Conservation (phyloP, 1,140 invertebrate species). For the Drosophila melanica region DNA sequence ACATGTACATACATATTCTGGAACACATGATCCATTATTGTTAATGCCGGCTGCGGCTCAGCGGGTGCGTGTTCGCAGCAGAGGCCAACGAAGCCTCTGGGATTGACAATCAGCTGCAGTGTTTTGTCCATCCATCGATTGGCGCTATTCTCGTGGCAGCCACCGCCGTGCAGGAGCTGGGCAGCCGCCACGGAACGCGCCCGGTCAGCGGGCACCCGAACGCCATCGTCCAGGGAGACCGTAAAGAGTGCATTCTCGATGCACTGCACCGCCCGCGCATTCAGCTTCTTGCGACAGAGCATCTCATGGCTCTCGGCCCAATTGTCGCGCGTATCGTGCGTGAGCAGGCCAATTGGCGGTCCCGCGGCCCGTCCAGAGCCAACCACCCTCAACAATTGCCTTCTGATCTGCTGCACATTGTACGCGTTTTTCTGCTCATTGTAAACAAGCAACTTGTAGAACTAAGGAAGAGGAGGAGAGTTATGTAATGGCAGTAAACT, state of each 20-base stretch:
- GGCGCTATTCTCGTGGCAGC: constrained; percentile 87
- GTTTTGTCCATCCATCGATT: constrained; percentile 97
- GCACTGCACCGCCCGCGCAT: constrained; percentile 86
- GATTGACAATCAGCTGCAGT: constrained; percentile 92
- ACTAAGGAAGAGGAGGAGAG: constrained; percentile 86
- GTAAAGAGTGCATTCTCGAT: constrained; percentile 93
- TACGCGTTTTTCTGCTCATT: constrained; percentile 84
- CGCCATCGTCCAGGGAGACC: constrained; percentile 90
- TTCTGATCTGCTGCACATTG: constrained; percentile 24
- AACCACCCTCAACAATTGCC: constrained; percentile 85
- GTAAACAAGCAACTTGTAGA: constrained; percentile 90
- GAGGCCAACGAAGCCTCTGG: constrained; percentile 92
- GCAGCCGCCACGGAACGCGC: constrained; percentile 85
- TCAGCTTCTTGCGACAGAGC: constrained; percentile 84
- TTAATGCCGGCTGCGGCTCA: constrained; percentile 94
- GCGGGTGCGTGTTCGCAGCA: constrained; percentile 97
- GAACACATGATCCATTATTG: constrained; percentile 91
- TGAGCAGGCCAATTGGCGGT: constrained; percentile 90
- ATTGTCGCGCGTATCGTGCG: constrained; percentile 91
- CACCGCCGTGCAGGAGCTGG: constrained; percentile 89
- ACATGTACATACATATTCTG: constrained; percentile 76
- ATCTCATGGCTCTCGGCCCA: constrained; percentile 90
- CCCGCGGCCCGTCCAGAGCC: constrained; percentile 78
- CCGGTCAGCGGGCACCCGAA: constrained; percentile 78
- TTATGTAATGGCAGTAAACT: no score